Conservation (phyloP, 2,113 vertebrate genomes). For the Corythornis cristatus region DNA sequence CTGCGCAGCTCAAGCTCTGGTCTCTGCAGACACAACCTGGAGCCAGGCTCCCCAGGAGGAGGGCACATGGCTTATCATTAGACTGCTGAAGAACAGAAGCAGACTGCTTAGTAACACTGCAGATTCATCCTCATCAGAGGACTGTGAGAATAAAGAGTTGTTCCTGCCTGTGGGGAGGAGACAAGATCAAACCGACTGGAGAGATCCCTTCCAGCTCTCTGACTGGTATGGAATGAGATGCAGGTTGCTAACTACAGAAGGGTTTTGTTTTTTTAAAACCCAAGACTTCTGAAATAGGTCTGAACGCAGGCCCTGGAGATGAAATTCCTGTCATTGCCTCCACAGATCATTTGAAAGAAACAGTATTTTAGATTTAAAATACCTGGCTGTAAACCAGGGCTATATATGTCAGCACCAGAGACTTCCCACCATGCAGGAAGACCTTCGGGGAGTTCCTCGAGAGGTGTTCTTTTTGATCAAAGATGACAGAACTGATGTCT, state of each 20-base stretch:
- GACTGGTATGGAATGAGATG: slow-evolving; percentile 25
- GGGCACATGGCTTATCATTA: slow-evolving; percentile 22
- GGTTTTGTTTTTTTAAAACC: neutral
- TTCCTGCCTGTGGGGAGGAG: slow-evolving; percentile 50
- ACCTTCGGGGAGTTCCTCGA: neutral
- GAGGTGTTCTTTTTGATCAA: neutral
- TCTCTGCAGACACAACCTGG: neutral
- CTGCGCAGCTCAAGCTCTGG: rapidly evolving
- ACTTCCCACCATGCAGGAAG: neutral
- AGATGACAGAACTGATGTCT: neutral
- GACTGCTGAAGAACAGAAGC: neutral
- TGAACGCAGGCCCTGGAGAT: neutral
- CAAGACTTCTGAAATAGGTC: slow-evolving; percentile 2
- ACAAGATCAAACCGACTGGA: slow-evolving; percentile 40
- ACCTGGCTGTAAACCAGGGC: neutral
- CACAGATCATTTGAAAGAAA: neutral
- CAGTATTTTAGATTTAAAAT: neutral
- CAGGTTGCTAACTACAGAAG: neutral
- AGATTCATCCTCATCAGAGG: slow-evolving; percentile 24
- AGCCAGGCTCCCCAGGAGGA: neutral
- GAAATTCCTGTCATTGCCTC: slow-evolving; percentile 14
- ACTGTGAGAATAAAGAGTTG: slow-evolving; percentile 27
- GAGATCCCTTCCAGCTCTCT: slow-evolving; percentile 50
- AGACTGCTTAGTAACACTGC: neutral
- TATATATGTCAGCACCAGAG: neutral